Percentiles rank a stretch among this genome's conserved stretches.
phyloP scores from a whole-genome alignment of 2,797 vertebrate genomes.

The Sebastiscus tertius region DNA sequence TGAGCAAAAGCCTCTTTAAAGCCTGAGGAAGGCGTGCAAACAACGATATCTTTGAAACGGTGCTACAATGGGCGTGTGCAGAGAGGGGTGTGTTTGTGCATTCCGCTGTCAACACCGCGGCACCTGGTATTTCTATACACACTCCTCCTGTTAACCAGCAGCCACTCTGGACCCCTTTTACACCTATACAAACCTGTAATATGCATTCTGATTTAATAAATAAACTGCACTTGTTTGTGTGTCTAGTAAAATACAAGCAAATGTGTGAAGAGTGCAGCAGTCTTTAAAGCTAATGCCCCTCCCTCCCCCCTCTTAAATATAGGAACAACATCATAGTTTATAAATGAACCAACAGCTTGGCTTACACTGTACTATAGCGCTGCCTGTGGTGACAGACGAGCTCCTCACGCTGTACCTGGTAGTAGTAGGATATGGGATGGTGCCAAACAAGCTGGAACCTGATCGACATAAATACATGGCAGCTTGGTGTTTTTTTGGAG shows the following conservation, averaged over 20 bases:
- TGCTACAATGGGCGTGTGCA: conserved; percentile 78
- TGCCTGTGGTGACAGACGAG: conserved; percentile 36
- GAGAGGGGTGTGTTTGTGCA: conserved; percentile 79
- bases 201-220: neutral
- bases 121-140: conserved; percentile 72
- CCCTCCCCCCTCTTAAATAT: neutral
- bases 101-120: conserved; percentile 80
- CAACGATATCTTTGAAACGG: conserved; percentile 68
- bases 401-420: conserved; percentile 38
- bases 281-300: neutral
- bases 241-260: neutral
- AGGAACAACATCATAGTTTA: conserved; percentile 7
- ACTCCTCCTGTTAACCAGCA: conserved; percentile 15
- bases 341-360: conserved; percentile 16
- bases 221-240: neutral
- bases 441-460: conserved; percentile 66
- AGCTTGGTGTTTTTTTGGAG: conserved; percentile 9
- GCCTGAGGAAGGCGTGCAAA: conserved; percentile 53
- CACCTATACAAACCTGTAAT: neutral
- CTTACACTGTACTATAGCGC: neutral
- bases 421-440: conserved; percentile 45
- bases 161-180: neutral
- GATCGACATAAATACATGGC: conserved; percentile 39
- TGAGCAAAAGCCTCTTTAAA: conserved; percentile 30
- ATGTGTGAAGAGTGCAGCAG: conserved; percentile 14